These are phyloP conservation scores for Platerodrilus igneus DNA, from an alignment of 2,888 invertebrate genomes.

Conservation along the genomic window DNA sequence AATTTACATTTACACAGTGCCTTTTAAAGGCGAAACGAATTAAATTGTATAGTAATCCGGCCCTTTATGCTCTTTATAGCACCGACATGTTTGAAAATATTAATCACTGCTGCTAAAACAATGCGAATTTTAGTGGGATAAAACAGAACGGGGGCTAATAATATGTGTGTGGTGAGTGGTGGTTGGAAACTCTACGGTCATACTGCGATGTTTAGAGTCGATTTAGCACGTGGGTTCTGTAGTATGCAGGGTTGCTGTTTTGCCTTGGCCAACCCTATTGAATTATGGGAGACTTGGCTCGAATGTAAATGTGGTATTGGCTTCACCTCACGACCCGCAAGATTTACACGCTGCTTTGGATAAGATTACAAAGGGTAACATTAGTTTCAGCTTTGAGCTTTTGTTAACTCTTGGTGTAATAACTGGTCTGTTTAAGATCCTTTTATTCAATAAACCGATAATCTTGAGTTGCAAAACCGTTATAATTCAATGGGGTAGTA, in stretches of 20 bases:
- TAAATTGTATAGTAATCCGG: constrained; percentile 38
- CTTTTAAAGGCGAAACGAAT: constrained; percentile 35
- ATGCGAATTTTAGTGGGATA: constrained; percentile 28
- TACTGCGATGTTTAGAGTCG: constrained; percentile 29
- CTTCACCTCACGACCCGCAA: constrained; percentile 25
- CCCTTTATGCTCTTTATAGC: constrained; percentile 33
- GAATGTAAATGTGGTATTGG: constrained; percentile 29
- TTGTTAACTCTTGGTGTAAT: too few relatives aligned
- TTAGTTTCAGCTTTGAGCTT: constrained; percentile 23
- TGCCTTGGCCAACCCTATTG: constrained; percentile 27
- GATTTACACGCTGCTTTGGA: constrained; percentile 34
- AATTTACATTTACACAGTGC: constrained; percentile 36
- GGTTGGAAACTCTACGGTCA: constrained; percentile 16
- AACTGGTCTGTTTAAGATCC: too few relatives aligned
- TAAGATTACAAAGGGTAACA: constrained; percentile 32
- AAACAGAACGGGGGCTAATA: constrained; percentile 5
- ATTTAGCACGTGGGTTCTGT: constrained; percentile 31
- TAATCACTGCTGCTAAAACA: constrained; percentile 37
- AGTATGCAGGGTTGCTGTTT: constrained; percentile 20
- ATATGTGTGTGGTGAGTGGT: constrained; percentile 21
- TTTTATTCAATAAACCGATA: too few relatives aligned
- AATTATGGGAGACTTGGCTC: constrained; percentile 32
- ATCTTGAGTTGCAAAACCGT: too few relatives aligned
- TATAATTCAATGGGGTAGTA: too few relatives aligned
- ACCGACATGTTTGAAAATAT: constrained; percentile 37